Evolutionary conservation across 2,888 invertebrate genomes (phyloP), one percentile per base, ranked within the genome.

Genomic region (Tiliacea citrago): DNA sequence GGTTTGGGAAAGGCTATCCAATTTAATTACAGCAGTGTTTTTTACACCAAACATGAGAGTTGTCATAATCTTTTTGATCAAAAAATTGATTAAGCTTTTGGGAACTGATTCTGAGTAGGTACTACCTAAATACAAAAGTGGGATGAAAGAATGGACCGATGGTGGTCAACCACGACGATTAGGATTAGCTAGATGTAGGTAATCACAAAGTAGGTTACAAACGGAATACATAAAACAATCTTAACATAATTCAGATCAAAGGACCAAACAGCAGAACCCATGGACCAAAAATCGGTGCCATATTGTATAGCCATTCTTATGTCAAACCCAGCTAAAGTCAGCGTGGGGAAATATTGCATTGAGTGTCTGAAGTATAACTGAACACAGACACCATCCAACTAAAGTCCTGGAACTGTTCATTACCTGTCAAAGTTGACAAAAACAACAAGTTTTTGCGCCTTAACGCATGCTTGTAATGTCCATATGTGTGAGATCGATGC

Each of bases 401-500:
- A 24, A 57, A 51, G 35, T 55, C 55, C 57, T 65, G 49, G 53
- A 72, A 74, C 67, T 49, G 47, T 65, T 55, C 67, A 72, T 75
- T 57, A 73, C 55, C 72, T 72, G 70, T 73, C 73, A 74, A 24
- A 68, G 51, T 61, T 66, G 65, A 73, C 75, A 57, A 61, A 85
- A 76, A 78, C 53, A 61, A 62, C 63, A 71, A 65, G 47, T 81
- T 85, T 83, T 85, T 84, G 82, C 74, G 21, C 24, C 10, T 65
- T 70, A 80, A 71, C 68, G 67, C 68, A 68, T 58, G 73, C 53
- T 66, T 71, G 79, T 83, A 78, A 80, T 73, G 75, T 72, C 78
- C 75, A 74, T 87, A 84, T 71, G 68, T 61, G 72, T 60, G 24
- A 77, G 75, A 83, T 68, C 76, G 82, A 83, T 79, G 74, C 49